Base-by-base conservation (phyloP, 2,888 invertebrate species). In the Helicoverpa assulta region DNA sequence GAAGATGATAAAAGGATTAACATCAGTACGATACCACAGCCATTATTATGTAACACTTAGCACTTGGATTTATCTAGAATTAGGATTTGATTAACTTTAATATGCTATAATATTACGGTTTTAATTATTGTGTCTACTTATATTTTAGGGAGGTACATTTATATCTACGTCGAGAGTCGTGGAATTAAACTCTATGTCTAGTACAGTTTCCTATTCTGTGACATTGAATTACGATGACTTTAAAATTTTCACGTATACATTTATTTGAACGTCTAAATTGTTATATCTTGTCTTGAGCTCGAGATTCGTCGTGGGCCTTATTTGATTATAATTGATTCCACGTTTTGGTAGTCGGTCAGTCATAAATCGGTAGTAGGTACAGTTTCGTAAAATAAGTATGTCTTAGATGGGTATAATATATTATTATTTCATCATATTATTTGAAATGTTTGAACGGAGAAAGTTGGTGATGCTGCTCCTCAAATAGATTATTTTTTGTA, bases 21-120 rank as follows among this genome's bases (percentile, higher is more conserved):
- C 88, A 91, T 94, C 93, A 94, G 94, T 95, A 91, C 93, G 87
- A 92, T 93, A 93, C 94, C 95, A 95, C 95, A 95, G 95, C 95
- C 95, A 95, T 95, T 93, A 92, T 92, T 89, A 90, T 88, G 88
- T 93, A 92, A 92, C 91, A 93, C 92, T 93, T 94, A 95, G 93
- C 92, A 93, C 92, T 94, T 94, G 90, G 88, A 92, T 88, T 89
- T 83, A 88, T 87, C 90, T 92, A 93, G 84, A 86, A 82, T 89
- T 84, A 88, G 83, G 86, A 85, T 88, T 89, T 85, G 84, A 89
- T 88, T 90, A 89, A 86, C 81, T 88, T 81, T 86, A 88, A 65
- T 75, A 80, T 61, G 57, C 61, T 77, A 74, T 76, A 70, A 57
- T 75, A 83, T 83, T 81, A 85, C 80, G 84, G 78, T 87, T 85